A percentile compares a stretch with the other conserved stretches of the same genome.
These are phyloP conservation scores for Oostethus manadensis DNA, from an alignment of 2,113 vertebrate genomes.

Conservation along the genomic window DNA sequence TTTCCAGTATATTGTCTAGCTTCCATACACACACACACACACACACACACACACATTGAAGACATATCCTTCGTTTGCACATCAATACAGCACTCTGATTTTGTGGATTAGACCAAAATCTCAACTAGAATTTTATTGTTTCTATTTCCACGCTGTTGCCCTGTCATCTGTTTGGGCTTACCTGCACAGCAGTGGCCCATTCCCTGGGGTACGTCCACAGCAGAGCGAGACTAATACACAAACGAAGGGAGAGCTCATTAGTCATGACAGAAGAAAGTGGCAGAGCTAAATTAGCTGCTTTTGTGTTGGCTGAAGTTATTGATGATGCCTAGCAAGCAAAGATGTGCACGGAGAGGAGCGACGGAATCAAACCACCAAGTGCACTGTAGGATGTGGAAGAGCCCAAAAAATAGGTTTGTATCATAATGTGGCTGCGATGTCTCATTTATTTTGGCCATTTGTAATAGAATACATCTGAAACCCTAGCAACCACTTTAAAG, in stretches of 20 bases:
- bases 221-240: conserved; percentile 67
- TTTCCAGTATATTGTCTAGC: too few species aligned
- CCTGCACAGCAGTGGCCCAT: conserved; percentile 58
- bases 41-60: neutral
- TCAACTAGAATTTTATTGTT: conserved; percentile 48
- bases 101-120: conserved; percentile 25
- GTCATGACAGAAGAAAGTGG: conserved; percentile 66
- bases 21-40: too few species aligned
- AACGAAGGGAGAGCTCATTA: conserved; percentile 67
- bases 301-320: conserved; percentile 68
- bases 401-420: conserved; percentile 10
- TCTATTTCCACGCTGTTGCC: conserved; percentile 50
- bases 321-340: conserved; percentile 56
- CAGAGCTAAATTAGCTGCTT: conserved; percentile 68
- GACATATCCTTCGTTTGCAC: neutral
- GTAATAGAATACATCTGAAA: conserved; percentile 15
- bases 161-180: conserved; percentile 60
- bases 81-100: conserved; percentile 2
- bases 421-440: conserved; percentile 3
- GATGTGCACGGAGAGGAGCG: conserved; percentile 40
- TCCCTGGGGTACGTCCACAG: conserved; percentile 62
- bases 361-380: conserved; percentile 29
- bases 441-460: conserved; percentile 10
- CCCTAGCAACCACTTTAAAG: neutral
- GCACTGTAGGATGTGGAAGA: conserved; percentile 14